Base-by-base conservation (phyloP, 2,113 vertebrate genomes). In the Ia io region DNA sequence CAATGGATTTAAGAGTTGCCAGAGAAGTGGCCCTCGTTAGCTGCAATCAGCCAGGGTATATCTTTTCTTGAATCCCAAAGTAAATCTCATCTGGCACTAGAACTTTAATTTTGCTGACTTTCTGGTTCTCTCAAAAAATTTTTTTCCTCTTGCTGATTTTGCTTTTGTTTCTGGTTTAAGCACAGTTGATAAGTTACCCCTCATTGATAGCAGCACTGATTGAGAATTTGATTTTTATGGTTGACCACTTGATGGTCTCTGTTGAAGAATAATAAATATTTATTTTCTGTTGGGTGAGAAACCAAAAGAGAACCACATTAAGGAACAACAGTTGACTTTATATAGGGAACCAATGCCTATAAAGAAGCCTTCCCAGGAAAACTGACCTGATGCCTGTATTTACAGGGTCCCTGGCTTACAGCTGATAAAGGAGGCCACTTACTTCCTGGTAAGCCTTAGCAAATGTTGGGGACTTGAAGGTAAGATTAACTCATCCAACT, bases 21-120 rank as follows among this genome's bases (percentile, higher is more conserved):
- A n/a, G 28, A 88, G 22, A 92, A 28, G 35, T 28, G 8, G 1
- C 22, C 11, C 20, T 83, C 25, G 6, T 0, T 76, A 44, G 40
- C 30, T 91, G 11, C 17, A 20, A 42, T 44, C 37, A 49, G 28
- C 47, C 37, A 47, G 51, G 30, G 9, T n/a, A 47, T 18, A 17
- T 47, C 30, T 63, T 30, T 77, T 69, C 40, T 84, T 73, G 77
- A 20, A 9, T 84, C 28, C 32, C 61, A 47, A 90, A 77, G 82
- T 63, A 83, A 84, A 77, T 40, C 12, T 30, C 71, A 70, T n/a
- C 10, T 51, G 40, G 71, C n/a, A 88, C 63, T 0, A 65, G 53
- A 79, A 53, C 44, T 78, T 87, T 28, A 70, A 56, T 95, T 90
- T 78, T 93, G 69, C 35, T 92, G 42, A 71, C 16, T 82, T 90